Conservation (phyloP, 2,113 vertebrate genomes). For the Psammodynastes pulverulentus region DNA sequence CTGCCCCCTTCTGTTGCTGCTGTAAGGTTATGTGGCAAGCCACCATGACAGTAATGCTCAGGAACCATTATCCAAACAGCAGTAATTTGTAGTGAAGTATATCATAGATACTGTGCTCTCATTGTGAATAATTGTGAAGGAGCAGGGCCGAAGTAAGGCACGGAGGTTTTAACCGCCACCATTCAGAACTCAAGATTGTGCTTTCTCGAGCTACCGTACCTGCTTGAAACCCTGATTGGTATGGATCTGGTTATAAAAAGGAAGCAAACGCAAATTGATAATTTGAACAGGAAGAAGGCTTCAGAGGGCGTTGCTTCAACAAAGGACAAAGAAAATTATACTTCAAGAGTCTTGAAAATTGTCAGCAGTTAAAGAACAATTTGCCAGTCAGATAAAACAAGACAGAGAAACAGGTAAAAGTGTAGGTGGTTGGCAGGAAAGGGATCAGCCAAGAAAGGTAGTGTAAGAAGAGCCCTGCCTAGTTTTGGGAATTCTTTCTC, state of each 20-base stretch:
- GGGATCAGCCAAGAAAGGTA: not conserved
- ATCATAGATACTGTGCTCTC: not conserved
- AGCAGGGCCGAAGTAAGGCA: not conserved
- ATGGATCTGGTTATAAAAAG: not conserved
- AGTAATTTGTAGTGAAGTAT: not conserved
- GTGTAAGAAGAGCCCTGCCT: not conserved
- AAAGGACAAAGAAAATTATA: not conserved
- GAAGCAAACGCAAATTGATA: not conserved
- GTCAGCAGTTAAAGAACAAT: not conserved
- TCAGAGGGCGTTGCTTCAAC: not conserved
- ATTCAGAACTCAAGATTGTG: not conserved
- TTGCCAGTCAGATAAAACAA: not conserved
- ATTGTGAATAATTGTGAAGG: not conserved
- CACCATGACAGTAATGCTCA: not conserved
- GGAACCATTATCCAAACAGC: not conserved
- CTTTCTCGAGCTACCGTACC: not conserved
- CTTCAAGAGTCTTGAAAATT: not conserved
- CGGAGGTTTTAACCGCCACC: not conserved
- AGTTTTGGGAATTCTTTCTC: not conserved
- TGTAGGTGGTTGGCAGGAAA: not conserved
- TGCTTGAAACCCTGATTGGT: not conserved
- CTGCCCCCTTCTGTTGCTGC: too few relatives aligned
- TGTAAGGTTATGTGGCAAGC: too few relatives aligned
- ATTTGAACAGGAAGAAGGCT: not conserved
- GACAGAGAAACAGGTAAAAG: not conserved